Evolutionary conservation across 2,888 invertebrate genomes (phyloP).

Genomic region (Seira ritae): DNA sequence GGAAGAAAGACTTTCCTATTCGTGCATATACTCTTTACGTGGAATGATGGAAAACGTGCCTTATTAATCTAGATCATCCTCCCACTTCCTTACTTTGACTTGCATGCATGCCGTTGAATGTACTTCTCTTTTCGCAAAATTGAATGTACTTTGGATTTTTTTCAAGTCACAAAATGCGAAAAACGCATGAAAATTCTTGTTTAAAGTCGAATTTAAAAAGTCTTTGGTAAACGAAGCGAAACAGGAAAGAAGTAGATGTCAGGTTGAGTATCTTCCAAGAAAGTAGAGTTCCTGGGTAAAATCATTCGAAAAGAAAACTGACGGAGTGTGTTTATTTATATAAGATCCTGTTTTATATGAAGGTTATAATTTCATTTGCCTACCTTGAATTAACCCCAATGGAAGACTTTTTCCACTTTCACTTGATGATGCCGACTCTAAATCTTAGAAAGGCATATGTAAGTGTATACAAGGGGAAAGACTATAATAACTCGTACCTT

Average conservation of each 20-base stretch:
- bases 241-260: constrained; percentile 19
- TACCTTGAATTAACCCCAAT: too few species aligned
- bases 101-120: neutral
- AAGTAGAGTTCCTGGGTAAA: too few species aligned
- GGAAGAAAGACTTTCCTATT: neutral
- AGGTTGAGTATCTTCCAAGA: neutral
- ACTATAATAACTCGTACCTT: neutral
- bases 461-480: neutral
- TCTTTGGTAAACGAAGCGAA: constrained; percentile 63
- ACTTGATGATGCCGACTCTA: too few species aligned
- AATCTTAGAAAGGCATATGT: too few species aligned
- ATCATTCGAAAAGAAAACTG: too few species aligned
- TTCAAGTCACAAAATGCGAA: neutral
- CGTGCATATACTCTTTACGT: neutral
- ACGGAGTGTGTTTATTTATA: too few species aligned
- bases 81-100: neutral
- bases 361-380: too few species aligned
- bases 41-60: constrained; percentile 8
- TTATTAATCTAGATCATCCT: constrained; percentile 5
- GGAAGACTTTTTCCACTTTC: too few species aligned
- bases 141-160: neutral
- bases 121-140: neutral
- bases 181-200: constrained; percentile 7
- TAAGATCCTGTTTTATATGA: too few species aligned
- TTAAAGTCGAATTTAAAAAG: constrained; percentile 28